These are phyloP conservation scores for Gymnosoma rotundatum DNA, from an alignment of 2,888 invertebrate genomes.

Conservation along the genomic window DNA sequence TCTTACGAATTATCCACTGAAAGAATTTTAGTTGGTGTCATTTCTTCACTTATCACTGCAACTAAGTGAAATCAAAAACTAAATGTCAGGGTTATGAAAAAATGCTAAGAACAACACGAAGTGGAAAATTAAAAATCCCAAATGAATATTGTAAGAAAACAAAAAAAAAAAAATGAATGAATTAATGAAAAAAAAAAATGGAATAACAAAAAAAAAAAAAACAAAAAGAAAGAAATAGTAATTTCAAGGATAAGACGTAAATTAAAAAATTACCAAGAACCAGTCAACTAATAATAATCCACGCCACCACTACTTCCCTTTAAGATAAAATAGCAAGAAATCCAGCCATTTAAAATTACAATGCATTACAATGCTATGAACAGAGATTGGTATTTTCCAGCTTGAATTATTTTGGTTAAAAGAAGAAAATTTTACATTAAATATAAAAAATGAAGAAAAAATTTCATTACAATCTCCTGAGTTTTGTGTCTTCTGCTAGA, in stretches of 20 bases:
- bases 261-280: slow-evolving; percentile 60
- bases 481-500: not conserved
- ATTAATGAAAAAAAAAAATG: slow-evolving; percentile 38
- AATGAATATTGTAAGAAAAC: slow-evolving; percentile 21
- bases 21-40: slow-evolving; percentile 19
- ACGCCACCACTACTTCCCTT: not conserved
- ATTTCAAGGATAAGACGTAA: slow-evolving; percentile 64
- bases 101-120: slow-evolving; percentile 20
- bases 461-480: not conserved
- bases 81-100: slow-evolving; percentile 47
- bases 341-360: slow-evolving; percentile 33
- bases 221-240: slow-evolving; percentile 32
- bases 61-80: not conserved
- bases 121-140: slow-evolving; percentile 35
- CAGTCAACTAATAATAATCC: slow-evolving; percentile 45
- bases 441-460: not conserved
- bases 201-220: not conserved
- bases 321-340: not conserved
- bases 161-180: slow-evolving; percentile 10
- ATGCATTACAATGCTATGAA: not conserved
- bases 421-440: slow-evolving; percentile 4
- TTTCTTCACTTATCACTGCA: not conserved
- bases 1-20: not conserved
- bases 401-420: not conserved
- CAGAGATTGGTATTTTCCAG: not conserved